Base-by-base conservation (phyloP, 2,113 vertebrate species). In the Hypomesus transpacificus region DNA sequence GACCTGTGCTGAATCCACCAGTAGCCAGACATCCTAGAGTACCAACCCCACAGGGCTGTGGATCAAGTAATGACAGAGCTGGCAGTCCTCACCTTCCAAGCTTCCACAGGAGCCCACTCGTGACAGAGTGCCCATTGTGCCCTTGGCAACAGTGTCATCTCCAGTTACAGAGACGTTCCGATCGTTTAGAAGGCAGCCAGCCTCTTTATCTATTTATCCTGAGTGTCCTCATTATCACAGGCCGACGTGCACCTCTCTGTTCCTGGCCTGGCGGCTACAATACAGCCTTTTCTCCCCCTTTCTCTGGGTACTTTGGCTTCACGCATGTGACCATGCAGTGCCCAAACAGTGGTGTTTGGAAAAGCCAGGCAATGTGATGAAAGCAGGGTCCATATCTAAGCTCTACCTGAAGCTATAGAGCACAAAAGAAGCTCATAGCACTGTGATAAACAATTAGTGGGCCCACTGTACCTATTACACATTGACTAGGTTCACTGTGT, bases 51-150 rank as follows among this genome's bases (percentile, higher is more conserved):
- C 77, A 57, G 11, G 26, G 61, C 54, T 77, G 50, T n/a, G 14
- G 56, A 66, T 39, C 3, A 34, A 61, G 17, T 18, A 72, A 51
- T 77, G 66, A 76, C 72, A 83, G 76, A 69, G 46, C 67, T 74
- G 78, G 80, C 74, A 81, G 76, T 65, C 69, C 77, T 81, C 71
- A 78, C 60, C 26, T n/a, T 31, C 76, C 71, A 39, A 81, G 74
- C 74, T 71, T 71, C 73, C 77, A 78, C 68, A 74, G 77, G 75
- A 86, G 78, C 78, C 73, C 68, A 72, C 73, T 76, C 68, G 70
- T 75, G 82, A 75, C 75, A 70, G 79, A 71, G 39, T 72, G 58
- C 79, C 75, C 70, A 74, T 82, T 80, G 79, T 85, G 70, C 68
- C 17, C 14, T 70, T 24, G 14, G 62, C 34, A 73, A 51, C 70